phyloP scores from a whole-genome alignment of 2,797 vertebrate genomes.

The Ispidina lecontei region DNA sequence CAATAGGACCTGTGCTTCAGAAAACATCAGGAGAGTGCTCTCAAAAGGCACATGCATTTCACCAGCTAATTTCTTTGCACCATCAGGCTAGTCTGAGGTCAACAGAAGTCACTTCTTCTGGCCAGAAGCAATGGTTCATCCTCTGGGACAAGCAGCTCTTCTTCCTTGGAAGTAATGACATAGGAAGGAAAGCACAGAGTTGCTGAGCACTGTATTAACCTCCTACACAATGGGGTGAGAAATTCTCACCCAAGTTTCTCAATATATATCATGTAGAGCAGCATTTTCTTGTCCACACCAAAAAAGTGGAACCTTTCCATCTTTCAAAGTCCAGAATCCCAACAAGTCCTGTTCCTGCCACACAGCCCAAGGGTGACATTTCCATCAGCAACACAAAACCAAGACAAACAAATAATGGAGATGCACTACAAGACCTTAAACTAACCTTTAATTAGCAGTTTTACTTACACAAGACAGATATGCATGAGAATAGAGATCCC shows the following conservation, averaged over 20 bases:
- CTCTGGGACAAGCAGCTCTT: not conserved
- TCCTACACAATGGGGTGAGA: rapidly evolving
- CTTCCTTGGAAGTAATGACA: not conserved
- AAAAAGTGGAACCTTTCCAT: not conserved
- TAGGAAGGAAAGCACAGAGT: not conserved
- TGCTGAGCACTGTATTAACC: not conserved
- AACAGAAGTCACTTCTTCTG: not conserved
- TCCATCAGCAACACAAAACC: not conserved
- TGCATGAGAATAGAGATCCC: not conserved
- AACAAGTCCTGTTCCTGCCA: not conserved
- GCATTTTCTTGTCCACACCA: not conserved
- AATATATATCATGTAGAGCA: not conserved
- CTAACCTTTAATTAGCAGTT: not conserved
- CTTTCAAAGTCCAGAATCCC: not conserved
- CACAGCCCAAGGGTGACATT: not conserved
- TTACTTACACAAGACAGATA: not conserved
- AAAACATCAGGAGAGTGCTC: not conserved
- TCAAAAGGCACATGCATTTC: not conserved
- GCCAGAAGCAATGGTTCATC: not conserved
- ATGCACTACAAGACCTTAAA: not conserved
- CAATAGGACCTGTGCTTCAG: not conserved
- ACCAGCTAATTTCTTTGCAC: not conserved
- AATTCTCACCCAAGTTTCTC: not conserved
- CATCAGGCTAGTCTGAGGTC: not conserved
- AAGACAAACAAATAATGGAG: not conserved